Evolutionary conservation across 2,888 invertebrate species (phyloP).

Genomic region (Thera obeliscata): DNA sequence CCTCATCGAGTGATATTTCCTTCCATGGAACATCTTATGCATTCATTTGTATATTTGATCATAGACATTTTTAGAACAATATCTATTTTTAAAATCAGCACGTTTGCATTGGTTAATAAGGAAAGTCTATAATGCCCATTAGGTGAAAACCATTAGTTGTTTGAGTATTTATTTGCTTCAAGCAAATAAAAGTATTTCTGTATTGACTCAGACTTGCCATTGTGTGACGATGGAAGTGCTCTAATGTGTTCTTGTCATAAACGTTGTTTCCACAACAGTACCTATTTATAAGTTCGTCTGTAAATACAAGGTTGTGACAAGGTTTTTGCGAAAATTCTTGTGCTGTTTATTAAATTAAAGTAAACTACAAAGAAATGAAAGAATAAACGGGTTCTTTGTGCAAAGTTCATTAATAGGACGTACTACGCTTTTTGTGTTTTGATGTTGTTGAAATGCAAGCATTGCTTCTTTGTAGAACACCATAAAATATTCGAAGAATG

Average conservation of each 20-base stretch:
- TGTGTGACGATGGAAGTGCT: constrained; percentile 56
- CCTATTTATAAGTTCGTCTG: constrained; percentile 2
- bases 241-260: constrained; percentile 34
- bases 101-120: not conserved
- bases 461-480: constrained; percentile 10
- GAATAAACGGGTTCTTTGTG: constrained; percentile 7
- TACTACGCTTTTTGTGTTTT: constrained; percentile 15
- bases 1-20: no score
- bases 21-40: no score
- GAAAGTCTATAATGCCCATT: constrained; percentile 23
- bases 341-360: constrained; percentile 18
- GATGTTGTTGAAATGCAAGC: constrained; percentile 12
- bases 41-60: no score
- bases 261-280: not conserved
- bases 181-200: constrained; percentile 62
- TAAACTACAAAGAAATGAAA: constrained; percentile 16
- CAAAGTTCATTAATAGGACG: constrained; percentile 7
- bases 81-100: not conserved
- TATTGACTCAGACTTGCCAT: constrained; percentile 63
- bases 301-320: constrained; percentile 10
- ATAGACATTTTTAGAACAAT: no score
- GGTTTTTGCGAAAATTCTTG: constrained; percentile 11
- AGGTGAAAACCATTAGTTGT: constrained; percentile 39
- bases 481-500: constrained; percentile 11
- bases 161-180: constrained; percentile 57